Percentiles rank a stretch among this genome's conserved stretches.
Conservation (phyloP, 23 tunicate species). For the Ascidia mentula region DNA sequence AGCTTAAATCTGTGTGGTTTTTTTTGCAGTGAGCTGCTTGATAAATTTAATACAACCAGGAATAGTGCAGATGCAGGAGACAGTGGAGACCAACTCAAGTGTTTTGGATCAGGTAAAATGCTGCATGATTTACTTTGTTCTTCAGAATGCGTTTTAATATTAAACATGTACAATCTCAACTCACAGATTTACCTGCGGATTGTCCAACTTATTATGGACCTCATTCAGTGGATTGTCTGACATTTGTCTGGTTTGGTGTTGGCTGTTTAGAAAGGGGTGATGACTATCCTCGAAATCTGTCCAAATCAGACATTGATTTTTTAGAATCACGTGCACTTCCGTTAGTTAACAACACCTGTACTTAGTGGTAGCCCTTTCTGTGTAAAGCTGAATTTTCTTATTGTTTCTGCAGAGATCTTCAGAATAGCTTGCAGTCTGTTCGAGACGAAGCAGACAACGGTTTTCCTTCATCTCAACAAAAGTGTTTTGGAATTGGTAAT, state of each 20-base stretch:
- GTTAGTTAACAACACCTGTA: too few species aligned
- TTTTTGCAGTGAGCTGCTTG: neutral
- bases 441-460: neutral
- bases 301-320: neutral
- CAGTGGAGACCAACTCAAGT: neutral
- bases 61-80: neutral
- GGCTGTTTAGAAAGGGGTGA: slow-evolving; percentile 7
- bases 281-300: neutral
- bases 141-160: too few species aligned
- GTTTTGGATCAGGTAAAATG: neutral
- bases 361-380: too few species aligned
- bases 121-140: too few species aligned
- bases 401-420: neutral
- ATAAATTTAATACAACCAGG: neutral
- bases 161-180: too few species aligned
- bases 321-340: neutral
- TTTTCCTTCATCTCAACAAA: neutral
- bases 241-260: neutral
- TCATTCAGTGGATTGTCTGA: neutral
- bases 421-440: neutral
- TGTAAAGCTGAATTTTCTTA: too few species aligned
- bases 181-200: too few species aligned
- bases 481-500: slow-evolving; percentile 24
- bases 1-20: too few species aligned
- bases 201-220: neutral